A percentile compares a stretch with the other conserved stretches of the same genome.
Conservation (phyloP, 37 sponge, comb jelly and placozoan species). For the Haliclona indistincta region DNA sequence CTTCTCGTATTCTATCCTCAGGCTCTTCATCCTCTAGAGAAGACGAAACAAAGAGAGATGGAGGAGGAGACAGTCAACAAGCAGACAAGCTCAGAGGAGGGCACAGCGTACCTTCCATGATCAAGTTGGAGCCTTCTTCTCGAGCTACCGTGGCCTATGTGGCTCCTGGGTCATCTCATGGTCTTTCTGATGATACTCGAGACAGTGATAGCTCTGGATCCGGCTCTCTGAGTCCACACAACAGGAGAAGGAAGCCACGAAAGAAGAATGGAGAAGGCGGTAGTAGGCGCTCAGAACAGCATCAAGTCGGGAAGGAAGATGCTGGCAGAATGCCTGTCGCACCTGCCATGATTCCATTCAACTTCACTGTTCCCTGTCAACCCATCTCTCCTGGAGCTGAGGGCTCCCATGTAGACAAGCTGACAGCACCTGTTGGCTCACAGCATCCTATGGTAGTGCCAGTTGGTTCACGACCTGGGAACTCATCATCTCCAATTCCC, state of each 20-base stretch:
- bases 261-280: neutral
- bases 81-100: neutral
- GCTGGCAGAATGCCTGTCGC: neutral
- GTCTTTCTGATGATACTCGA: slow-evolving; percentile 11
- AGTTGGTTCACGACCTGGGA: neutral
- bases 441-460: neutral
- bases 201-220: slow-evolving; percentile 87
- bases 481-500: neutral
- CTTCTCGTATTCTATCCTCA: too few species aligned
- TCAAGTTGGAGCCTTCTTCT: too few species aligned
- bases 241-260: slow-evolving; percentile 6
- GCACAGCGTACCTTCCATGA: slow-evolving; percentile 2
- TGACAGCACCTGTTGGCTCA: slow-evolving; percentile 24
- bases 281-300: neutral
- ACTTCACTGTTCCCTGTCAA: slow-evolving; percentile 42
- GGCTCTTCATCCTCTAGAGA: neutral
- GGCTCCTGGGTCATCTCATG: neutral
- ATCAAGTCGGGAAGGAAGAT: neutral
- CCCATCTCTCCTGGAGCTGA: slow-evolving; percentile 71
- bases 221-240: slow-evolving; percentile 43
- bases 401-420: neutral
- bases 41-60: neutral
- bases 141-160: slow-evolving; percentile 41
- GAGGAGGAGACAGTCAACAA: neutral
- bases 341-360: neutral